Conservation (phyloP, 2,888 invertebrate species). For the Lomographa bimaculata region DNA sequence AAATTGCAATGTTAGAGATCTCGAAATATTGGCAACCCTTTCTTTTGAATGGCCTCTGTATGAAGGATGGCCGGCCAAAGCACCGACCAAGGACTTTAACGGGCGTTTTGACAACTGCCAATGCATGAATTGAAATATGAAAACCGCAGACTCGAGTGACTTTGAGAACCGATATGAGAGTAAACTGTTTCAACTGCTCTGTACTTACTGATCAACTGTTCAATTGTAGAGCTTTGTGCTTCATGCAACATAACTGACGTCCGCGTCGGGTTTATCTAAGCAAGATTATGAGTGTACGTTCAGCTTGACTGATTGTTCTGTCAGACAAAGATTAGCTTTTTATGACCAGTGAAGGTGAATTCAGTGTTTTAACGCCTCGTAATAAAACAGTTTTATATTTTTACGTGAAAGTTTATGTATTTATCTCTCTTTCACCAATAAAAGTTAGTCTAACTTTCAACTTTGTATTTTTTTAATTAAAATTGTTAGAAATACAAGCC, state of each 20-base stretch:
- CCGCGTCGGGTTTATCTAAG: constrained; percentile 14
- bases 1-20: too few species aligned
- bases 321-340: too few species aligned
- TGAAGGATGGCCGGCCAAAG: constrained; percentile 66
- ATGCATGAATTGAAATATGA: constrained; percentile 78
- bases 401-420: too few species aligned
- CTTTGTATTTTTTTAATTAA: too few species aligned
- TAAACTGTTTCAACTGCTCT: constrained; percentile 36
- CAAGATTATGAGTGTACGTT: constrained; percentile 6
- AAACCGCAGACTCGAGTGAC: constrained; percentile 53
- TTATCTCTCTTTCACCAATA: too few species aligned
- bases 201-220: too few species aligned
- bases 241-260: constrained; percentile 33
- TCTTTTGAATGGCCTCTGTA: constrained; percentile 69
- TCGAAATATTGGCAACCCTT: constrained; percentile 21
- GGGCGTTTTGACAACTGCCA: constrained; percentile 73
- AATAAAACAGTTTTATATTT: too few species aligned
- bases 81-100: constrained; percentile 56
- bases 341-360: too few species aligned
- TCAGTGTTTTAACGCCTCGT: too few species aligned
- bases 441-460: too few species aligned
- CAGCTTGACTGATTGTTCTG: not conserved
- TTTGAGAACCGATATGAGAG: constrained; percentile 43
- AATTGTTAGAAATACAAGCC: too few species aligned
- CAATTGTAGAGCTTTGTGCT: constrained; percentile 19